Conservation (phyloP, 2,888 invertebrate species). For the Nymphalis polychloros region DNA sequence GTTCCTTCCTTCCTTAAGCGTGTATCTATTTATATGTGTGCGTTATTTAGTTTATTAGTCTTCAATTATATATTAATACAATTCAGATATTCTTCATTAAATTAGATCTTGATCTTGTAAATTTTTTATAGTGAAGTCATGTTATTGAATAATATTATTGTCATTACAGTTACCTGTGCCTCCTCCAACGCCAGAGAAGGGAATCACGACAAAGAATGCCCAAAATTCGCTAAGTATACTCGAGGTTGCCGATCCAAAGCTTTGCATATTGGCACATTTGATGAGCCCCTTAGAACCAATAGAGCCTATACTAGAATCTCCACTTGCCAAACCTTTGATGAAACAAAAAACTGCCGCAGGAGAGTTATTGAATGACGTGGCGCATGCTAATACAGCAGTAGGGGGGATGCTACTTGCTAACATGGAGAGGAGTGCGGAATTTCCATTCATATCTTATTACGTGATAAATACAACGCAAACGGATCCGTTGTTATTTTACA, state of each 20-base stretch:
- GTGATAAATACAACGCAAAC: constrained; percentile 93
- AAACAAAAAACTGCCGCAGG: constrained; percentile 90
- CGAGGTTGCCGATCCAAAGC: constrained; percentile 93
- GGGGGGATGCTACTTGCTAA: constrained; percentile 94
- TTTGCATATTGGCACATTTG: constrained; percentile 92
- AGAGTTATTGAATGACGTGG: constrained; percentile 88
- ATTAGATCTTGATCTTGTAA: too few relatives aligned
- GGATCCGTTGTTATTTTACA: constrained; percentile 92
- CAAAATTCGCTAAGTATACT: constrained; percentile 87
- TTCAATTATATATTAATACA: too few relatives aligned
- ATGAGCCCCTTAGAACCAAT: constrained; percentile 94
- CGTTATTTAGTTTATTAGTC: too few relatives aligned
- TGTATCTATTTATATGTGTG: too few relatives aligned
- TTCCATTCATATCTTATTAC: constrained; percentile 95
- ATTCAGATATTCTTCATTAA: too few relatives aligned
- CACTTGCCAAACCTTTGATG: constrained; percentile 88
- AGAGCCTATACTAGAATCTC: constrained; percentile 92
- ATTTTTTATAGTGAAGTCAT: too few relatives aligned
- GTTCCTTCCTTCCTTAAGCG: too few relatives aligned
- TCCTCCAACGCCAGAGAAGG: constrained; percentile 84
- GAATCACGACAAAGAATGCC: constrained; percentile 82
- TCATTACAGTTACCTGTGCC: constrained; percentile 81
- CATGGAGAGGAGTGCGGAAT: constrained; percentile 94
- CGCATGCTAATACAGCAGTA: constrained; percentile 86
- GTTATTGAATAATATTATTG: background rate